These are phyloP conservation scores for Cyprinus carpio DNA, from an alignment of 2,113 vertebrate species.

Conservation along the genomic window DNA sequence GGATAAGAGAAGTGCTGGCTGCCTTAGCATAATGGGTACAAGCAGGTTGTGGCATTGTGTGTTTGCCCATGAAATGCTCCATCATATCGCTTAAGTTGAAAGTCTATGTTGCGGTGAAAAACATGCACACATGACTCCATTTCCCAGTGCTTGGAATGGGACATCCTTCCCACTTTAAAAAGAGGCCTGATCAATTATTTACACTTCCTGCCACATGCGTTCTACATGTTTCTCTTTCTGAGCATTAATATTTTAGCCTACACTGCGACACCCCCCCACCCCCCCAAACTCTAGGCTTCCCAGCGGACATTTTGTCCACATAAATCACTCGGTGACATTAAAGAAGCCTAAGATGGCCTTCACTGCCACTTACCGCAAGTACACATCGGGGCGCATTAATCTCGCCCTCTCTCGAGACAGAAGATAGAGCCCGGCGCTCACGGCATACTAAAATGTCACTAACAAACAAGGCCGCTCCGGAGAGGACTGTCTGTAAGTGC, in stretches of 20 bases:
- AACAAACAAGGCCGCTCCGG: slow-evolving; percentile 39
- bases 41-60: neutral
- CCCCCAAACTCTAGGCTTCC: slow-evolving; percentile 26
- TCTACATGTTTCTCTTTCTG: slow-evolving; percentile 68
- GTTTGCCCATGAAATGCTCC: neutral
- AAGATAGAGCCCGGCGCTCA: slow-evolving; percentile 25
- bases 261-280: slow-evolving; percentile 36
- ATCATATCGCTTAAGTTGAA: neutral
- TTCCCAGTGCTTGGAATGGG: slow-evolving; percentile 41
- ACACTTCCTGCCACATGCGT: slow-evolving; percentile 65
- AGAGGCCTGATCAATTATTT: slow-evolving; percentile 71
- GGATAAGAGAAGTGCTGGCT: neutral
- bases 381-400: slow-evolving; percentile 47
- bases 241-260: slow-evolving; percentile 74
- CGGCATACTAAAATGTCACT: slow-evolving; percentile 44
- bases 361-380: slow-evolving; percentile 54
- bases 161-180: slow-evolving; percentile 69
- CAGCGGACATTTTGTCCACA: slow-evolving; percentile 68
- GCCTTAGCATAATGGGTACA: neutral
- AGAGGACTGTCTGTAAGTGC: slow-evolving; percentile 24
- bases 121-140: neutral
- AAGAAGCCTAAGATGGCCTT: slow-evolving; percentile 66
- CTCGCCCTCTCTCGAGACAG: slow-evolving; percentile 38
- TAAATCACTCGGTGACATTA: slow-evolving; percentile 70
- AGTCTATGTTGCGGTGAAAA: slow-evolving; percentile 5